Percentiles rank a stretch among this genome's conserved stretches.
Evolutionary conservation across 2,113 vertebrate species (phyloP).

Genomic region (Grantiella picta): DNA sequence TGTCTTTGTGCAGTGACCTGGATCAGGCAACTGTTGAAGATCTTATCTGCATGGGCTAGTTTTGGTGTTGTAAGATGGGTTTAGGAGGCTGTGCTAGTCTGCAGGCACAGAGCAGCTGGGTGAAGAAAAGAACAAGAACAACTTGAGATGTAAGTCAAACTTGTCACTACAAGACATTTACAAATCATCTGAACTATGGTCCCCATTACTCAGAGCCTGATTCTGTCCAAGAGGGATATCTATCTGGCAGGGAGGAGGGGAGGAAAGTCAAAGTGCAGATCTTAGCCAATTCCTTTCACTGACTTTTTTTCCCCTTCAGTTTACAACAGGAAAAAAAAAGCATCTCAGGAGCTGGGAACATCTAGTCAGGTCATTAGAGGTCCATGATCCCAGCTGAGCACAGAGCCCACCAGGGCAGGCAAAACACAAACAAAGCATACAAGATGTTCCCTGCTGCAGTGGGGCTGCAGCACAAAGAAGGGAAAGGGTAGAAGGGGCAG

Average conservation of each 20-base stretch:
- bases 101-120: not conserved
- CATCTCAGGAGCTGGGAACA: not conserved
- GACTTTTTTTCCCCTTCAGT: not conserved
- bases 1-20: conserved; percentile 38
- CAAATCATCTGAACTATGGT: conserved; percentile 41
- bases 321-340: not conserved
- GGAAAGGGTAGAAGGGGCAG: not conserved
- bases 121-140: not conserved
- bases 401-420: not conserved
- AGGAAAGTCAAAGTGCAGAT: not conserved
- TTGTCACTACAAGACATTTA: not conserved
- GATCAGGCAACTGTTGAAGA: conserved; percentile 12
- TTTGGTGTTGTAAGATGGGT: not conserved
- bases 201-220: conserved; percentile 30
- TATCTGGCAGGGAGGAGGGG: not conserved
- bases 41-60: not conserved
- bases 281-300: not conserved
- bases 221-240: conserved; percentile 7
- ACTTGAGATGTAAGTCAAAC: conserved; percentile 33
- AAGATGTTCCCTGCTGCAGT: not conserved
- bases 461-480: not conserved
- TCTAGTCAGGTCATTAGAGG: not conserved
- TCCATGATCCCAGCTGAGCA: not conserved
- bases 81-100: not conserved
- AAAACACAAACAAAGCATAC: not conserved